Conservation (phyloP, 2,888 invertebrate species). For the Terebella lapidaria region DNA sequence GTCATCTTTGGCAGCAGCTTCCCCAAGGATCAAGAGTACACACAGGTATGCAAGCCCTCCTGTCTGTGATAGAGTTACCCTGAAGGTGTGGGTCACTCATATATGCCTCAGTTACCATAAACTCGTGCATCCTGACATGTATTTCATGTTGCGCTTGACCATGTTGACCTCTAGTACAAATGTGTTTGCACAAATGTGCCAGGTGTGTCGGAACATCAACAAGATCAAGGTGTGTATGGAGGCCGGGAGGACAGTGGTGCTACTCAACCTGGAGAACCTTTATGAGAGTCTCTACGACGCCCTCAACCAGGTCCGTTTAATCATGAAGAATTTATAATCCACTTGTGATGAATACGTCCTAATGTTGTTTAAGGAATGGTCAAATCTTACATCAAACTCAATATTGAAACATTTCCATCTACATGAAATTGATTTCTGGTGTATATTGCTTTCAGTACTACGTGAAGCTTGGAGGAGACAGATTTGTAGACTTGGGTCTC, state of each 20-base stretch:
- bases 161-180: too few species aligned
- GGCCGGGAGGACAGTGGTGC: constrained; percentile 41
- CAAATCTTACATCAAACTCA: too few species aligned
- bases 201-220: constrained; percentile 48
- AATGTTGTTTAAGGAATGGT: too few species aligned
- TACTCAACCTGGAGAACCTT: constrained; percentile 44
- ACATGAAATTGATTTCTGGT: too few species aligned
- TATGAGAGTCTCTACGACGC: constrained; percentile 50
- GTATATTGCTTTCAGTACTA: constrained; percentile 32
- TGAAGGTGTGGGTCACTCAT: too few species aligned
- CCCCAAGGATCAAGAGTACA: constrained; percentile 42
- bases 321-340: too few species aligned
- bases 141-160: too few species aligned
- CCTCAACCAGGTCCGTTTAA: constrained; percentile 46
- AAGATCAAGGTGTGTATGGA: constrained; percentile 49
- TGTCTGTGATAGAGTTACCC: too few species aligned
- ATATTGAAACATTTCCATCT: too few species aligned
- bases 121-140: too few species aligned
- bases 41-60: constrained; percentile 30
- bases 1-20: constrained; percentile 47
- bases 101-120: too few species aligned
- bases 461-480: constrained; percentile 33
- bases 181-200: neutral
- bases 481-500: constrained; percentile 46
- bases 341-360: too few species aligned